phyloP scores from a whole-genome alignment of 1,140 invertebrate species.

The Cydia pomonella region DNA sequence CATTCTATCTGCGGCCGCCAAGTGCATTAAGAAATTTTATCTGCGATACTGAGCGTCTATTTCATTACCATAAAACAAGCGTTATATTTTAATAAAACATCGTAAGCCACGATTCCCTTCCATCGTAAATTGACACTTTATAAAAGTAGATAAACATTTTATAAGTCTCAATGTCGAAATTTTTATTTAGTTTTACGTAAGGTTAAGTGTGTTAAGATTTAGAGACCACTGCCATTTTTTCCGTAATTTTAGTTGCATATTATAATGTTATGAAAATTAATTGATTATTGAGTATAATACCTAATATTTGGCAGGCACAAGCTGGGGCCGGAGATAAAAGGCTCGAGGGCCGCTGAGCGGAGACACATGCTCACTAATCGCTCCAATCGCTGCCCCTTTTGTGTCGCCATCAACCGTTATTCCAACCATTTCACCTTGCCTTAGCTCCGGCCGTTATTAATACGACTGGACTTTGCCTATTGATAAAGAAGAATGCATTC shows the following conservation, averaged over 20 bases:
- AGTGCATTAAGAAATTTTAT: constrained; percentile 46
- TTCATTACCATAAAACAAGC: constrained; percentile 40
- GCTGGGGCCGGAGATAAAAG: constrained; percentile 55
- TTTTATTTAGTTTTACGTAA: neutral
- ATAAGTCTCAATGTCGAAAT: neutral
- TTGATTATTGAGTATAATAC: constrained; percentile 34
- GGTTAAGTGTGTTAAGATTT: neutral
- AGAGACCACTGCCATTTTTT: neutral
- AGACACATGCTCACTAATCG: constrained; percentile 47
- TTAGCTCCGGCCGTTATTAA: constrained; percentile 20
- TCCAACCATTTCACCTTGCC: constrained; percentile 28
- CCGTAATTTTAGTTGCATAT: neutral
- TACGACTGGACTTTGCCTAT: constrained; percentile 25
- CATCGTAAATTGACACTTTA: constrained; percentile 31
- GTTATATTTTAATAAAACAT: constrained; percentile 34
- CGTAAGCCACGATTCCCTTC: constrained; percentile 27
- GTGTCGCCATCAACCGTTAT: constrained; percentile 37
- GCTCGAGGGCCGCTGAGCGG: constrained; percentile 45
- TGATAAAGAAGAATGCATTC: constrained; percentile 33
- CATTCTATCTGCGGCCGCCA: constrained; percentile 44
- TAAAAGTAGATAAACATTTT: constrained; percentile 32
- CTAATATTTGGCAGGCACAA: constrained; percentile 43
- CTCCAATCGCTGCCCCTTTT: constrained; percentile 42
- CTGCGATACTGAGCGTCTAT: constrained; percentile 38
- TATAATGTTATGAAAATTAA: neutral